These are phyloP conservation scores for Nerophis ophidion DNA, from an alignment of 2,113 vertebrate species.

Conservation along the genomic window DNA sequence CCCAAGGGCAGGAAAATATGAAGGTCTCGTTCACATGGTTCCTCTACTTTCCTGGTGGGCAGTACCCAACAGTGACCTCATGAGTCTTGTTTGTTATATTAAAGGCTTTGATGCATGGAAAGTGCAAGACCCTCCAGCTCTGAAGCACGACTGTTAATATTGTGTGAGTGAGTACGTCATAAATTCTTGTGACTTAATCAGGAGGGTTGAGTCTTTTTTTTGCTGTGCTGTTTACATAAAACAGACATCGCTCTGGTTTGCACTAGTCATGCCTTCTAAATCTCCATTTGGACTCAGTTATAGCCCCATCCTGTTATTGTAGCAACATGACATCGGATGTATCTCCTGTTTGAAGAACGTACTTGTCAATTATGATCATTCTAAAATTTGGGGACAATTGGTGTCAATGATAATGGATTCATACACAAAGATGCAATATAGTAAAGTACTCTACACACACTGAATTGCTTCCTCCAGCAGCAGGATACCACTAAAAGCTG, in stretches of 20 bases:
- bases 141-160: not conserved
- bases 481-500: no score
- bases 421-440: no score
- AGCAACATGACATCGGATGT: not conserved
- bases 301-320: conserved; percentile 8
- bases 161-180: not conserved
- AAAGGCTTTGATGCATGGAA: conserved; percentile 5
- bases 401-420: no score
- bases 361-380: not conserved
- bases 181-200: conserved; percentile 15
- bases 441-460: no score
- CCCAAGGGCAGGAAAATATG: no score
- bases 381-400: no score
- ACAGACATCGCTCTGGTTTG: not conserved
- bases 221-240: not conserved
- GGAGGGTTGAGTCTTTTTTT: conserved; percentile 3
- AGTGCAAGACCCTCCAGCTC: conserved; percentile 16
- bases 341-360: not conserved
- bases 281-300: not conserved
- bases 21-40: not conserved
- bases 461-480: no score
- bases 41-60: not conserved
- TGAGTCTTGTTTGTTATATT: conserved; percentile 3
- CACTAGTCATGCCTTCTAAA: conserved; percentile 4
- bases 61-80: conserved; percentile 5